Evolutionary conservation across 2,888 invertebrate genomes (phyloP).

Genomic region (Thysanoteuthis rhombus): DNA sequence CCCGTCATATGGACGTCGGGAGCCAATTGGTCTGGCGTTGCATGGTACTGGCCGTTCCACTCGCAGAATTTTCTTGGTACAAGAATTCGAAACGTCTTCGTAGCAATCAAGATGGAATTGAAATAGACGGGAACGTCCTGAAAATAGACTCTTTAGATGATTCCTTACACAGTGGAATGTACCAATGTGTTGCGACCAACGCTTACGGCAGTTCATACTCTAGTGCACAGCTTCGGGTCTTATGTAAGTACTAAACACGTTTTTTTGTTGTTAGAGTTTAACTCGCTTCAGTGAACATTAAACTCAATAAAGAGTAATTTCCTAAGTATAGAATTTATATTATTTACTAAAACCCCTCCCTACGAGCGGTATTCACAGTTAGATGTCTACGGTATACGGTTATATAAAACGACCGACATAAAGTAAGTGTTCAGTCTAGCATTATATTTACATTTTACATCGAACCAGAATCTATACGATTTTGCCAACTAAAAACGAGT

Average conservation of each 20-base stretch:
- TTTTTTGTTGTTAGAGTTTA: too few relatives aligned
- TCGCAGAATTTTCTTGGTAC: conserved; percentile 57
- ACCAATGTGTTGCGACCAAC: conserved; percentile 90
- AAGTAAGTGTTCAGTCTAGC: too few relatives aligned
- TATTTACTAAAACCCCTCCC: too few relatives aligned
- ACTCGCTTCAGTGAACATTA: too few relatives aligned
- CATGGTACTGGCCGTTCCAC: conserved; percentile 49
- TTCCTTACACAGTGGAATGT: conserved; percentile 88
- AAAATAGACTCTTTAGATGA: conserved; percentile 44
- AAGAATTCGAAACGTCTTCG: conserved; percentile 39
- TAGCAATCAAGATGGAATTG: not conserved
- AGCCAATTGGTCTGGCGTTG: conserved; percentile 51
- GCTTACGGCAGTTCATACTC: conserved; percentile 80
- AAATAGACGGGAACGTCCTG: conserved; percentile 37
- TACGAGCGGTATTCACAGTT: too few relatives aligned
- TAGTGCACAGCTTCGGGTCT: conserved; percentile 86
- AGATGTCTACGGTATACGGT: too few relatives aligned
- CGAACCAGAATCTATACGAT: too few relatives aligned
- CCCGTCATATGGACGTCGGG: conserved; percentile 51
- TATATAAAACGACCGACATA: too few relatives aligned
- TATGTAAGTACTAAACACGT: conserved; percentile 75
- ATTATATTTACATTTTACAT: too few relatives aligned
- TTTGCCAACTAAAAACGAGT: too few relatives aligned
- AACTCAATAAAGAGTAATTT: too few relatives aligned
- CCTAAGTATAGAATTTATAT: too few relatives aligned